Evolutionary conservation across 2,888 invertebrate genomes (phyloP), one percentile per base, ranked within the genome.

Genomic region (Alcis repandata): DNA sequence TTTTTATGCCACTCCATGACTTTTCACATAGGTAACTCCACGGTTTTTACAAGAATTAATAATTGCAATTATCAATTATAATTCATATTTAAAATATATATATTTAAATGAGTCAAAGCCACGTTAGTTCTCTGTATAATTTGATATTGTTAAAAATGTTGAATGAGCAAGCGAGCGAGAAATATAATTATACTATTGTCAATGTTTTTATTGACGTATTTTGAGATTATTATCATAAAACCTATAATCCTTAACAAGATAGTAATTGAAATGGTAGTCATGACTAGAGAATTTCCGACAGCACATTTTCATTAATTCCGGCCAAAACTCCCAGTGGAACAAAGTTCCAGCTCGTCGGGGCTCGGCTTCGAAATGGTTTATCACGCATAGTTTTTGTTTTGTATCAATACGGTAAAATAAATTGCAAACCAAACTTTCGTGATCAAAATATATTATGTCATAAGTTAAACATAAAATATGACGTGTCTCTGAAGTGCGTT

Each of bases 311-410:
- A 33, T 45, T 56, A 33, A 45, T 33, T 45, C 33, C 13, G 9
- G 6, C 6, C 15, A 13, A 43, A 53, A 10, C 20, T 53, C 53
- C 53, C 53, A 8, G 7, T 6, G 36, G 52, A 38, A 8, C 9
- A 17, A 53, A 38, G 52, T 51, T 59, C 15, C 19, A 38, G 8
- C 45, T 52, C 20, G 20, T 2, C 19, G 17, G 48, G 22, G 22
- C 7, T 1, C 49, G 36, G 56, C 27, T 32, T 46, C n/a, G 53
- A n/a, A 53, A 40, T 53, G 36, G 46, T 54, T 54, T 52, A 40
- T 32, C 38, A 38, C 19, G 38, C 17, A 38, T 20, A 19, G 8
- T 46, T 40, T 60, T 51, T 51, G 8, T 45, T 46, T 46, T 36
- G 27, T 52, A 45, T 40, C 46, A 10, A 53, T 20, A 19, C 10